Percentiles rank a stretch among this genome's conserved stretches.
Evolutionary conservation across 2,888 invertebrate species (phyloP).

Genomic region (Cryptosula pallasiana): DNA sequence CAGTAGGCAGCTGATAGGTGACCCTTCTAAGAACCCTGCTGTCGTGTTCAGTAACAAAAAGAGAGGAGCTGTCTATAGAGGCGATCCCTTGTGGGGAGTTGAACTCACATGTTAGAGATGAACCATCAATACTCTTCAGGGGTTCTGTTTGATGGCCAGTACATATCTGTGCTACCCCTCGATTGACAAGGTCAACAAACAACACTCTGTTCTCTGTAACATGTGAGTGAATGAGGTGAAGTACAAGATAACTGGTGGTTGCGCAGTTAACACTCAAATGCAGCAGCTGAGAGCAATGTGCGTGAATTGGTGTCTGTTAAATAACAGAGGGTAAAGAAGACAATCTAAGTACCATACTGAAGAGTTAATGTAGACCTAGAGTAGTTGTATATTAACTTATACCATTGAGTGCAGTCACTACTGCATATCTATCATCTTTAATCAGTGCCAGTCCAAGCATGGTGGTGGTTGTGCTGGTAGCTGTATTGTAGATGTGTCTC

Average conservation of each 20-base stretch:
- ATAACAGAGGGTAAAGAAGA: too few relatives aligned
- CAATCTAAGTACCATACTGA: too few relatives aligned
- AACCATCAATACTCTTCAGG: not conserved
- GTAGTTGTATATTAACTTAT: too few relatives aligned
- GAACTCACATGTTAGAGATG: not conserved
- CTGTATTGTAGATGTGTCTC: not conserved
- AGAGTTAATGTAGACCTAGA: too few relatives aligned
- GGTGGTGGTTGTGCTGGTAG: not conserved
- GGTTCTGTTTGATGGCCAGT: not conserved
- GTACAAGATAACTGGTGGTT: too few relatives aligned
- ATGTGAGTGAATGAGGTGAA: too few relatives aligned
- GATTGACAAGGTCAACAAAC: not conserved
- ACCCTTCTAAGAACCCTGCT: not conserved
- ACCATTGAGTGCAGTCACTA: not conserved
- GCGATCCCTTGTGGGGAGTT: slow-evolving; percentile 5
- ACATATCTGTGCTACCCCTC: not conserved
- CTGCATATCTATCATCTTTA: not conserved
- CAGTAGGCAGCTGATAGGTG: not conserved
- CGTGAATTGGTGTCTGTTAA: too few relatives aligned
- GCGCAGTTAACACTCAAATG: too few relatives aligned
- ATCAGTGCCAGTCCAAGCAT: not conserved
- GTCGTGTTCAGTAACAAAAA: not conserved
- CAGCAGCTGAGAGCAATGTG: too few relatives aligned
- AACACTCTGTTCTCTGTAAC: not conserved
- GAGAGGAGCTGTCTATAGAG: not conserved